phyloP scores from a whole-genome alignment of 1,140 invertebrate species.

The Bombus confusus region DNA sequence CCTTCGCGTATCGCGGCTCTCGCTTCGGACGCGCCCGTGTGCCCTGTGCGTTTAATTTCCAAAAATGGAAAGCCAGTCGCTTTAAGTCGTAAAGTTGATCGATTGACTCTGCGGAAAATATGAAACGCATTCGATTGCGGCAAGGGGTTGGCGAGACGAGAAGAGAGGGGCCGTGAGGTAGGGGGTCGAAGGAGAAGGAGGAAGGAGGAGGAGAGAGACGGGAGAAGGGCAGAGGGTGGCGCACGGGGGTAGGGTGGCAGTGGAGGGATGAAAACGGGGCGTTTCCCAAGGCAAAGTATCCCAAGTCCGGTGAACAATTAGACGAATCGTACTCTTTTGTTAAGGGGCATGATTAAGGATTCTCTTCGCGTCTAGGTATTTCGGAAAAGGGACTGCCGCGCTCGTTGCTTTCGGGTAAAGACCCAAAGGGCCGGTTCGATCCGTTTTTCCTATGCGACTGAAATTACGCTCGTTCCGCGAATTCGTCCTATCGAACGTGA shows the following conservation, averaged over 20 bases:
- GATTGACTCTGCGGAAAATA: conserved; percentile 19
- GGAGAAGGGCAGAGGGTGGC: neutral
- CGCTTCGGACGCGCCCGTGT: too few species aligned
- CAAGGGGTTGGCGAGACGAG: conserved; percentile 1
- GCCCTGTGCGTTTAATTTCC: neutral
- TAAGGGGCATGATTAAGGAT: neutral
- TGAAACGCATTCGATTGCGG: conserved; percentile 18
- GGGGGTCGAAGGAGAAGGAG: neutral
- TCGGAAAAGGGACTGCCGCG: neutral
- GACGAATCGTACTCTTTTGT: conserved; percentile 25
- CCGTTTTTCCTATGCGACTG: neutral
- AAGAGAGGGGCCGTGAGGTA: neutral
- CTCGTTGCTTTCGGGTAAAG: too few species aligned
- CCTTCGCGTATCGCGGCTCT: neutral
- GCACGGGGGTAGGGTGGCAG: neutral
- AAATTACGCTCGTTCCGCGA: neutral
- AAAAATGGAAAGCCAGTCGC: conserved; percentile 26
- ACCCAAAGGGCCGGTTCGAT: neutral
- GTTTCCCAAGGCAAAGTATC: conserved; percentile 26
- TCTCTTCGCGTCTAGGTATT: neutral
- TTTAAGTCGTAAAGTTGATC: conserved; percentile 18
- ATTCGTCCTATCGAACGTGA: neutral
- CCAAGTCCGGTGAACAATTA: conserved; percentile 3
- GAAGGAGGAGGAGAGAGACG: neutral
- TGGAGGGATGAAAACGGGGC: conserved; percentile 10